These are phyloP conservation scores for Agrypnus murinus DNA, from an alignment of 2,888 invertebrate genomes.

Conservation along the genomic window DNA sequence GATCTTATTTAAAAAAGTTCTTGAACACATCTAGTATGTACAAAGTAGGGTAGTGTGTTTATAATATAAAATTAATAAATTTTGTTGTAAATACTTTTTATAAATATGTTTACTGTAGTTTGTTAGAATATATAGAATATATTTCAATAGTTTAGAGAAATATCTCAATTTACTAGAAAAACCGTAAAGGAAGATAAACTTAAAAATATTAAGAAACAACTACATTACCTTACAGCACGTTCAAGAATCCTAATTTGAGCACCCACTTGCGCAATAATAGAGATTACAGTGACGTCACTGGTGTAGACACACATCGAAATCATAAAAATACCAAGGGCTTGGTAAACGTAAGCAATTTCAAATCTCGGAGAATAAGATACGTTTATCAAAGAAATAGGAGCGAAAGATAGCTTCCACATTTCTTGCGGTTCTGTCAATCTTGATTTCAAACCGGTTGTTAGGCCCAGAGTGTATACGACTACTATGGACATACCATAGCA, in stretches of 20 bases:
- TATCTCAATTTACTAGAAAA: too few species aligned
- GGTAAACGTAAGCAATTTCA: slow-evolving; percentile 34
- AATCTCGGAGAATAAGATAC: slow-evolving; percentile 9
- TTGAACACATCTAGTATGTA: too few species aligned
- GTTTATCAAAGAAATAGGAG: slow-evolving; percentile 25
- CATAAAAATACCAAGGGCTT: slow-evolving; percentile 27
- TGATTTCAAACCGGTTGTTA: neutral
- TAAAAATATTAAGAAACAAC: neutral
- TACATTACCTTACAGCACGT: slow-evolving; percentile 15
- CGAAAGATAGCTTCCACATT: slow-evolving; percentile 33
- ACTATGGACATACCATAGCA: slow-evolving; percentile 3
- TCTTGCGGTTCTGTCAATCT: slow-evolving; percentile 25
- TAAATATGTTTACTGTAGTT: too few species aligned
- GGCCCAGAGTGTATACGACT: slow-evolving; percentile 10
- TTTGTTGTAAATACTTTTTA: too few species aligned
- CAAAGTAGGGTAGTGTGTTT: too few species aligned
- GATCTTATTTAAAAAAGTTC: too few species aligned
- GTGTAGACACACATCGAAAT: slow-evolving; percentile 29
- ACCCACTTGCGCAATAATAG: slow-evolving; percentile 33
- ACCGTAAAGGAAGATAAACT: neutral
- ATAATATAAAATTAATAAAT: too few species aligned
- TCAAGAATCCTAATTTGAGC: slow-evolving; percentile 38
- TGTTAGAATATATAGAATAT: neutral
- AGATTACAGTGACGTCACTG: slow-evolving; percentile 31
- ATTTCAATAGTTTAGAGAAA: slow-evolving; percentile 1